Conservation (phyloP, 2,113 vertebrate species). For the Pseudopodoces humilis region DNA sequence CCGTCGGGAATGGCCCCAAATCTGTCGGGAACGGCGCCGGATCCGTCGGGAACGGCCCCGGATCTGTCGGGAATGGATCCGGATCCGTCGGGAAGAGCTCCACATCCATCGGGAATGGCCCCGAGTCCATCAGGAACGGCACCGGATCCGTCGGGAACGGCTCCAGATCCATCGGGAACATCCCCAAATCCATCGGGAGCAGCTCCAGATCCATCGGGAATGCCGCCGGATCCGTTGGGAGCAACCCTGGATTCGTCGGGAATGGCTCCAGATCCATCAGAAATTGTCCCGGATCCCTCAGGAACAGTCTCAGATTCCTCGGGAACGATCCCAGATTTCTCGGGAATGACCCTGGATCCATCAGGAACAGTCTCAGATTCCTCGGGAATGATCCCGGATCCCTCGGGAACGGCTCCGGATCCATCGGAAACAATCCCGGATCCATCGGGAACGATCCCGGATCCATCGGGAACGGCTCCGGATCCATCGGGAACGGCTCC, state of each 20-base stretch:
- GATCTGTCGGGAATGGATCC: accelerated
- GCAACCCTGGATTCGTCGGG: accelerated
- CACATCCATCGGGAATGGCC: too few species aligned
- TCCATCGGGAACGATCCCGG: accelerated
- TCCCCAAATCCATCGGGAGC: accelerated
- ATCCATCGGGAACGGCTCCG: accelerated
- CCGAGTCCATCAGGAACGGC: accelerated
- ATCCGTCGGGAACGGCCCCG: accelerated
- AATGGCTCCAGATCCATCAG: accelerated
- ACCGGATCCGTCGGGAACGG: accelerated
- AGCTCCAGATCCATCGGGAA: accelerated
- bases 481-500: accelerated
- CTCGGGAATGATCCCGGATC: accelerated
- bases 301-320: accelerated
- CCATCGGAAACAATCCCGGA: accelerated
- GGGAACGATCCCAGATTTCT: neutral
- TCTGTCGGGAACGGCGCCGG: accelerated
- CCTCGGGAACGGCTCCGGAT: accelerated
- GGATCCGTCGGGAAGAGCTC: accelerated
- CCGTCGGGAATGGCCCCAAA: accelerated
- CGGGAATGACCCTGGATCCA: accelerated
- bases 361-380: accelerated
- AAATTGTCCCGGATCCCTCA: accelerated
- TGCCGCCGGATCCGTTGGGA: accelerated
- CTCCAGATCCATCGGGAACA: accelerated